phyloP scores from a whole-genome alignment of 2,888 invertebrate species.

The Philaethria dido region DNA sequence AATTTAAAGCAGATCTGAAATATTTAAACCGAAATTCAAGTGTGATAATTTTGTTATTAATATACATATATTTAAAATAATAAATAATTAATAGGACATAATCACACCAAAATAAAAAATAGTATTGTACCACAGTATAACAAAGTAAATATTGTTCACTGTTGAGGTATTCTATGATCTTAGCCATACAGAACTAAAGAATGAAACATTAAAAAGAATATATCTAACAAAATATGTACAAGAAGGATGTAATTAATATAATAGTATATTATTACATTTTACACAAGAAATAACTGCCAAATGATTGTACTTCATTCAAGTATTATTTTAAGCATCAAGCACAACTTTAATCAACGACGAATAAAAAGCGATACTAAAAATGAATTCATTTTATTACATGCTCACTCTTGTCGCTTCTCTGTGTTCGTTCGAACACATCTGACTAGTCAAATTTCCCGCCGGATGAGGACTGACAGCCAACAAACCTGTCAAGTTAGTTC shows the following conservation, averaged over 20 bases:
- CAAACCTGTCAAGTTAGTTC: background rate
- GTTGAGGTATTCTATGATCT: background rate
- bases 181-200: background rate
- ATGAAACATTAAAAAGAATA: background rate
- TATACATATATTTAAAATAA: background rate
- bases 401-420: background rate
- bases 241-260: no score
- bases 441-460: slow-evolving; percentile 6
- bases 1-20: background rate
- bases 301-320: background rate
- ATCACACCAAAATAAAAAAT: background rate
- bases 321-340: background rate
- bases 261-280: no score
- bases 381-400: background rate
- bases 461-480: background rate
- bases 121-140: background rate
- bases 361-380: background rate
- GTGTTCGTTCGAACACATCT: background rate
- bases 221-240: background rate
- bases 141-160: background rate
- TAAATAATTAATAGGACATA: background rate
- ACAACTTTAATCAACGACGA: background rate
- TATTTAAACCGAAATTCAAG: background rate
- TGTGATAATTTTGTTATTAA: background rate
- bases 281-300: background rate